phyloP scores from a whole-genome alignment of 1,140 invertebrate species.

The Meloidogyne floridensis region DNA sequence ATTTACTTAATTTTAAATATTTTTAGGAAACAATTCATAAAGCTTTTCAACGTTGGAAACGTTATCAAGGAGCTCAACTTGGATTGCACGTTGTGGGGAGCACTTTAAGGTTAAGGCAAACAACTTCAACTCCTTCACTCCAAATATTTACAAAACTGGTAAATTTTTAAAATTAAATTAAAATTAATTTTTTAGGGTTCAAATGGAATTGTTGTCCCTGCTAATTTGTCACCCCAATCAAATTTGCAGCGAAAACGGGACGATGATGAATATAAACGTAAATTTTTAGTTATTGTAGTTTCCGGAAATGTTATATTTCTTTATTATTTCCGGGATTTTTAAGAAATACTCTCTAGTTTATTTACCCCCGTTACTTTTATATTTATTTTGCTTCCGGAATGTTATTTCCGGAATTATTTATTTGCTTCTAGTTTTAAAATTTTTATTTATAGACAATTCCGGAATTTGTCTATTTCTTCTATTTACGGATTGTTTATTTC shows the following conservation, averaged over 20 bases:
- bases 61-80: slow-evolving; percentile 8
- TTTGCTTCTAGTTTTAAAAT: no score
- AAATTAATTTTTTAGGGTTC: not conserved
- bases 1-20: not conserved
- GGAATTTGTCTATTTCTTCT: no score
- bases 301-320: no score
- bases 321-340: not conserved
- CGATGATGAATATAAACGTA: not conserved
- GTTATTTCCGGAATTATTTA: no score
- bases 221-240: slow-evolving; percentile 4
- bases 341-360: not conserved
- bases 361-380: no score
- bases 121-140: not conserved
- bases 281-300: no score
- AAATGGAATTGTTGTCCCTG: not conserved
- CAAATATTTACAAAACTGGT: not conserved
- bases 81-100: not conserved
- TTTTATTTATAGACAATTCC: no score
- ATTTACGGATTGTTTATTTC: no score
- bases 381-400: no score
- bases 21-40: slow-evolving; percentile 48
- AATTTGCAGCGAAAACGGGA: not conserved
- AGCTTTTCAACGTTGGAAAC: slow-evolving; percentile 50
- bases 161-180: not conserved
- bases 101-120: not conserved